phyloP scores from a whole-genome alignment of 2,888 invertebrate genomes.

The Pyralis farinalis region DNA sequence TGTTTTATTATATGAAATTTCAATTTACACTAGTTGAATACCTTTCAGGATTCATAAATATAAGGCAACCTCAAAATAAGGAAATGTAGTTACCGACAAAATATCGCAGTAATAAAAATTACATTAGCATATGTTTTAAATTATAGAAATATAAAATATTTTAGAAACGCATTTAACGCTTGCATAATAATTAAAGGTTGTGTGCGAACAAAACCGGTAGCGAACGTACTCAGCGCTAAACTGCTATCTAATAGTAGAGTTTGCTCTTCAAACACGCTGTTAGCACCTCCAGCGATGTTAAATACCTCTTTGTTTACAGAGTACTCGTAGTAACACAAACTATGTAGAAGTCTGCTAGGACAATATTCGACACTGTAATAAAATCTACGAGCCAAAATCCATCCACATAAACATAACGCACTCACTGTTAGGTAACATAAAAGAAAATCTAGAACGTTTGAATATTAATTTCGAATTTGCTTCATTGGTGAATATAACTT shows the following conservation, averaged over 20 bases:
- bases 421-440: slow-evolving; percentile 2
- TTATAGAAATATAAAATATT: slow-evolving; percentile 3
- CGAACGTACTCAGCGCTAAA: slow-evolving; percentile 19
- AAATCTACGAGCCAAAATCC: neutral
- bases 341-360: slow-evolving; percentile 20
- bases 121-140: slow-evolving; percentile 6
- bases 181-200: slow-evolving; percentile 8
- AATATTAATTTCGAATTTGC: neutral
- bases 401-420: slow-evolving; percentile 12
- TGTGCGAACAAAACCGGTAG: slow-evolving; percentile 18
- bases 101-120: slow-evolving; percentile 8
- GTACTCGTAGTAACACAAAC: slow-evolving; percentile 28
- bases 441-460: neutral
- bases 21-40: too few relatives aligned
- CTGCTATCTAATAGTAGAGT: slow-evolving; percentile 28
- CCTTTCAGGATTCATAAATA: too few relatives aligned
- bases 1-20: too few relatives aligned
- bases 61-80: slow-evolving; percentile 5
- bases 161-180: slow-evolving; percentile 2
- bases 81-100: slow-evolving; percentile 4
- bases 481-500: neutral
- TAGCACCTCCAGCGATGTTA: slow-evolving; percentile 45
- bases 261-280: slow-evolving; percentile 49
- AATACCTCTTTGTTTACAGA: slow-evolving; percentile 44
- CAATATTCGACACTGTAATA: neutral